Conservation (phyloP, 2,888 invertebrate genomes). For the Sinotaia quadrata region DNA sequence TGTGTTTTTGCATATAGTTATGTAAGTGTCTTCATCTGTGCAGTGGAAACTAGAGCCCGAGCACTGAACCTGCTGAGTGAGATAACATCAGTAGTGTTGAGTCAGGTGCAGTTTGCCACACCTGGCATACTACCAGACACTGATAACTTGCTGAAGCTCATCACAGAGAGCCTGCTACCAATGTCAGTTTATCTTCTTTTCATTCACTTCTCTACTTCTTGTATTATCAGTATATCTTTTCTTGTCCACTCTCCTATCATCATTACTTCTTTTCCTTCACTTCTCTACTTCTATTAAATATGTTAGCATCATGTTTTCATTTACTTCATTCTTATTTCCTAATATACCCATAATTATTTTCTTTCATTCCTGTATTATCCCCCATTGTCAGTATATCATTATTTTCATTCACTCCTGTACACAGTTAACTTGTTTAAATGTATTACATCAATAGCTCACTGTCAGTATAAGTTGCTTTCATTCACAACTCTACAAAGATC, state of each 20-base stretch:
- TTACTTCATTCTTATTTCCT: not conserved
- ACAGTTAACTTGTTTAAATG: too few relatives aligned
- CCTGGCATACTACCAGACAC: slow-evolving; percentile 47
- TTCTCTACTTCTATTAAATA: not conserved
- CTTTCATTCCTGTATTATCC: too few relatives aligned
- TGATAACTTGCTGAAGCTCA: slow-evolving; percentile 58
- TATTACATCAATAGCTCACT: too few relatives aligned
- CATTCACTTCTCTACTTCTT: not conserved
- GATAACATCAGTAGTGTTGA: slow-evolving; percentile 65
- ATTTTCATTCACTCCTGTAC: too few relatives aligned
- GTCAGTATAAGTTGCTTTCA: too few relatives aligned
- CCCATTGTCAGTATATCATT: too few relatives aligned
- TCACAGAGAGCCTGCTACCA: slow-evolving; percentile 65
- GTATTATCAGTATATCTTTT: not conserved
- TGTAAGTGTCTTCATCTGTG: not conserved
- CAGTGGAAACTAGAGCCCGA: slow-evolving; percentile 65
- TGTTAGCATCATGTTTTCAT: not conserved
- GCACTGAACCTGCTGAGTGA: slow-evolving; percentile 68
- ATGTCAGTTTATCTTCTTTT: slow-evolving; percentile 56
- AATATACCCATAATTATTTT: too few relatives aligned
- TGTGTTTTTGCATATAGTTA: slow-evolving; percentile 17
- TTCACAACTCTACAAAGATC: too few relatives aligned
- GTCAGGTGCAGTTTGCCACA: slow-evolving; percentile 54
- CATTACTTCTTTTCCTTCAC: not conserved
- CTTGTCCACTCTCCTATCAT: not conserved